Base-by-base conservation (phyloP, 1,140 invertebrate genomes). In the Akabosia matsudoensis region DNA sequence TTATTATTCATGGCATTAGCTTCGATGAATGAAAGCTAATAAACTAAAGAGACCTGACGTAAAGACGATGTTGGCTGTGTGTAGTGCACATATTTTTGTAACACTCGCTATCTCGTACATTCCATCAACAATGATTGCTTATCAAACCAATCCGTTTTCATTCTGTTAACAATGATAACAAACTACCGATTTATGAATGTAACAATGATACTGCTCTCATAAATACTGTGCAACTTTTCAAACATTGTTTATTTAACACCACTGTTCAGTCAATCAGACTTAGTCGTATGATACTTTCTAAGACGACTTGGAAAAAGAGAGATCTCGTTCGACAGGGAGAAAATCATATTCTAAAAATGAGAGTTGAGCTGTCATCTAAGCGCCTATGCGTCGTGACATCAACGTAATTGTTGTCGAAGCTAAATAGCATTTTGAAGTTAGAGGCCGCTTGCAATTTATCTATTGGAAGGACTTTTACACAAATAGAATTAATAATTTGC, bases 21-120 rank as follows among this genome's bases (percentile, higher is more conserved):
- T 67, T 31, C 61, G 61, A 30, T 67, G 61, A 67, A 67, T 67
- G 61, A 67, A 67, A 67, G 61, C 61, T 56, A 67, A 67, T 67
- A 67, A 67, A 67, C 61, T 67, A 67, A 31, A 67, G 28, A 16
- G 30, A n/a, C 10, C 7, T n/a, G 24, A 61, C n/a, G n/a, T n/a
- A n/a, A n/a, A n/a, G n/a, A n/a, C n/a, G n/a, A n/a, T n/a, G n/a
- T n/a, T n/a, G n/a, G n/a, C n/a, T n/a, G n/a, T n/a, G n/a, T n/a
- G n/a, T n/a, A n/a, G n/a, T n/a, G n/a, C n/a, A n/a, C n/a, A n/a
- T n/a, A n/a, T n/a, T n/a, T n/a, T 45, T 45, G 37, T 18, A 45
- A 45, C 37, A 45, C 37, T 10, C 18, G 18, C 37, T 10, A 61
- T 61, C 14, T 61, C 4, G 54, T 24, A 24, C n/a, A 22, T 14